A percentile compares a stretch with the other conserved stretches of the same genome.
phyloP scores from a whole-genome alignment of 2,888 invertebrate genomes.

The Archaeoteleia sp. region DNA sequence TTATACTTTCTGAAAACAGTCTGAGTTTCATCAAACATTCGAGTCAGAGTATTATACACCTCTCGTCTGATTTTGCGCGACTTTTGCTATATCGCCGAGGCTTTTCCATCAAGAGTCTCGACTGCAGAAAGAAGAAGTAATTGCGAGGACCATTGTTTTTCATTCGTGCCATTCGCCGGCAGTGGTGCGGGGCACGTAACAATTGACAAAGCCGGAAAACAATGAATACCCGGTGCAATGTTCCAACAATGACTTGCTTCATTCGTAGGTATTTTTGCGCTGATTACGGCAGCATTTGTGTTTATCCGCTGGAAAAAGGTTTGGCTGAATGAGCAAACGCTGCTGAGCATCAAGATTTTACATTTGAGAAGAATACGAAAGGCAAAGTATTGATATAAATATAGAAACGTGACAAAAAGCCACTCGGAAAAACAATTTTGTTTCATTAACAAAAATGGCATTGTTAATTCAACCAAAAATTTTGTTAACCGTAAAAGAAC shows the following conservation, averaged over 20 bases:
- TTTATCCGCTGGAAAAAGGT: conserved; percentile 45
- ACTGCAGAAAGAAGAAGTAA: conserved; percentile 58
- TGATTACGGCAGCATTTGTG: conserved; percentile 63
- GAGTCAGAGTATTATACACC: conserved; percentile 23
- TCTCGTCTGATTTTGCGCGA: conserved; percentile 24
- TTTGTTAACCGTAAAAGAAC: too few relatives aligned
- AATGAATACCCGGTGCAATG: conserved; percentile 65
- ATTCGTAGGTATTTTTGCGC: conserved; percentile 61
- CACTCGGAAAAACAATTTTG: too few relatives aligned
- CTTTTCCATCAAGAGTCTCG: conserved; percentile 44
- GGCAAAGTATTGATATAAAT: neutral
- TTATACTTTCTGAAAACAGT: conserved; percentile 2
- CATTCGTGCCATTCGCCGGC: conserved; percentile 39
- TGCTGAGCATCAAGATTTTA: conserved; percentile 6
- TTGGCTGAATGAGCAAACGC: conserved; percentile 26
- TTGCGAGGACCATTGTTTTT: conserved; percentile 66
- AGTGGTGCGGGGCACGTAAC: conserved; percentile 54
- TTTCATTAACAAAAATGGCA: too few relatives aligned
- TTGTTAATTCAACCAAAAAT: too few relatives aligned
- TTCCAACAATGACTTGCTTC: conserved; percentile 61
- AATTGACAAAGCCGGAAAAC: conserved; percentile 70
- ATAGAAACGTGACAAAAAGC: too few relatives aligned
- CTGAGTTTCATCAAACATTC: conserved; percentile 4
- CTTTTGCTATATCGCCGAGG: conserved; percentile 34
- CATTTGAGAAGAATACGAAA: neutral